Conservation (phyloP, 2,797 vertebrate species). For the Brachyrhaphis roseni region DNA sequence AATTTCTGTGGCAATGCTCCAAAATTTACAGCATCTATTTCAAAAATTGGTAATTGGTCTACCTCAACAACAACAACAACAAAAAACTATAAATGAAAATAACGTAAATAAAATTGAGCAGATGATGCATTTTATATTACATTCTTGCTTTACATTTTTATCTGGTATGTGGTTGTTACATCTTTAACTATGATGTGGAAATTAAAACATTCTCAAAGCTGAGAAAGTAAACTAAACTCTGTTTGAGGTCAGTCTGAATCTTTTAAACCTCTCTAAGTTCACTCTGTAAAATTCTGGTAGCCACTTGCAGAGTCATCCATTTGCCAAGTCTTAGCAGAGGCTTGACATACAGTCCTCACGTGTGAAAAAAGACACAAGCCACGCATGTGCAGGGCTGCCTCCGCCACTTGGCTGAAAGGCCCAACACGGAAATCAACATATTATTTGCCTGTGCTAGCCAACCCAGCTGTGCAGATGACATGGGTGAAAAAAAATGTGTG, state of each 20-base stretch:
- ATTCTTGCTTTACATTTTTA: not conserved
- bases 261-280: slow-evolving; percentile 19
- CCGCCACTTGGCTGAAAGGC: slow-evolving; percentile 3
- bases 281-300: slow-evolving; percentile 16
- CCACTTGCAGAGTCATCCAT: slow-evolving; percentile 37
- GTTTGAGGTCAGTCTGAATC: not conserved
- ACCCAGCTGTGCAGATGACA: slow-evolving; percentile 40
- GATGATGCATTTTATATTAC: not conserved
- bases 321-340: slow-evolving; percentile 26
- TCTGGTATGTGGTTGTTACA: not conserved
- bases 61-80: not conserved
- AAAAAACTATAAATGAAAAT: not conserved
- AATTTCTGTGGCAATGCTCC: not conserved
- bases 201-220: not conserved
- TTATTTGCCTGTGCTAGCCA: slow-evolving; percentile 11
- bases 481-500: slow-evolving; percentile 35
- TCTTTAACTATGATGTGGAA: not conserved
- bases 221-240: not conserved
- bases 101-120: not conserved
- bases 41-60: not conserved
- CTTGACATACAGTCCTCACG: slow-evolving; percentile 19
- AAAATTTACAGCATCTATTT: not conserved
- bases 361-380: slow-evolving; percentile 7
- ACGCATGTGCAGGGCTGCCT: slow-evolving; percentile 8
- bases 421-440: slow-evolving; percentile 4